phyloP scores from a whole-genome alignment of 2,888 invertebrate species.

The Campopleginae sp. region DNA sequence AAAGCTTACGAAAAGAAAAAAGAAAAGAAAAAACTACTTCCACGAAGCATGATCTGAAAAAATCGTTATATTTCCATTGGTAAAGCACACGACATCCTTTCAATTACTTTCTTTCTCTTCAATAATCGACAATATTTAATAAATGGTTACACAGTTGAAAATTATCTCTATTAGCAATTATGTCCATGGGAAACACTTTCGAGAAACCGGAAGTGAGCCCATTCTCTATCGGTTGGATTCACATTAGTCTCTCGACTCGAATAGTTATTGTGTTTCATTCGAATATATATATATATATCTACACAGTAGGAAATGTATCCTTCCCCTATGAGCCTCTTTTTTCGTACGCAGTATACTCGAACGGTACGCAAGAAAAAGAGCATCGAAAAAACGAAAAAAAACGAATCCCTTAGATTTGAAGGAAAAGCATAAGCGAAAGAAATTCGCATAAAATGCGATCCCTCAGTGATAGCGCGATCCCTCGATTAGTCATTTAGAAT shows the following conservation, averaged over 20 bases:
- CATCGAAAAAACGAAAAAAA: too few species aligned
- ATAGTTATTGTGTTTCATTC: conserved; percentile 65
- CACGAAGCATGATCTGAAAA: conserved; percentile 45
- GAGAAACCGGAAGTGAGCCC: conserved; percentile 15
- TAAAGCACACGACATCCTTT: conserved; percentile 22
- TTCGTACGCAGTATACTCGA: conserved; percentile 60
- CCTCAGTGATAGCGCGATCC: conserved; percentile 32
- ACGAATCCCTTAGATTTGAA: too few species aligned
- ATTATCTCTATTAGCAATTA: conserved; percentile 48
- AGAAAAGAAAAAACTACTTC: conserved; percentile 46
- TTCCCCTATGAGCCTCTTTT: conserved; percentile 7
- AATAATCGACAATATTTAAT: conserved; percentile 77
- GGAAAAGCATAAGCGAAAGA: conserved; percentile 23
- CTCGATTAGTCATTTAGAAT: conserved; percentile 52
- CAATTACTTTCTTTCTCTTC: conserved; percentile 55
- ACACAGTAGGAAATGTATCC: conserved; percentile 61
- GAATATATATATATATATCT: conserved; percentile 46
- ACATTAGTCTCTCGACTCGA: conserved; percentile 60
- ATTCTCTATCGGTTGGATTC: conserved; percentile 46
- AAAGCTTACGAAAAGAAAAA: conserved; percentile 38
- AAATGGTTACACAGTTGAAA: conserved; percentile 67
- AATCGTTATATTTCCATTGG: conserved; percentile 40
- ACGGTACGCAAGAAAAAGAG: conserved; percentile 16
- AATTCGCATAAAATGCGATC: conserved; percentile 39
- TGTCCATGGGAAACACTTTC: conserved; percentile 20